Base-by-base conservation (phyloP, 2,797 vertebrate genomes). In the Pseudopleuronectes americanus region DNA sequence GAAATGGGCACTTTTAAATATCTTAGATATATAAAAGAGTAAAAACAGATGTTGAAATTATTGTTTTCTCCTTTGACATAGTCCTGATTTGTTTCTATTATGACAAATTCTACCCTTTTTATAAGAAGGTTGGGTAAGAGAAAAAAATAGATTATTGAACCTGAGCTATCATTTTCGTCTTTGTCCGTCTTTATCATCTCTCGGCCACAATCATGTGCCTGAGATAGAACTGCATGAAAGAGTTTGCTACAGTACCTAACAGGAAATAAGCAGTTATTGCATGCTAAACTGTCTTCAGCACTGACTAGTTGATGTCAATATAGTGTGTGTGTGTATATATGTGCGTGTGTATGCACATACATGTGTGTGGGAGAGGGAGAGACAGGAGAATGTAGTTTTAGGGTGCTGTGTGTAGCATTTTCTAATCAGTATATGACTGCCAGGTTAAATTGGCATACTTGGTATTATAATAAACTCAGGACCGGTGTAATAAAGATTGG, bases 311-410 rank as follows among this genome's bases (percentile, higher is more conserved):
- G 82, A 88, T 88, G 84, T 80, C 81, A 75, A 14, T 51, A 71
- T 33, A 67, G 68, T 77, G 33, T 64, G 53, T 68, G 58, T 49
- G 48, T 52, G 77, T 19, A 17, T 19, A 38, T 23, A 17, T 43
- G 41, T 43, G 41, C 10, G 14, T 16, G 41, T 43, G 41, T 43
- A 17, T 14, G 41, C 16, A 17, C 10, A 55, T 45, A 16, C 4
- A 10, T 22, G 14, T 43, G 41, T 43, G 12, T 33, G 68, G 16
- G 19, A 54, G 75, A 52, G 52, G 24, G 85, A 68, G 38, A 19
- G 72, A 86, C 79, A 64, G 63, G 45, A 64, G 87, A 90, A 84
- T 90, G 86, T 89, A 85, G 71, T 65, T 64, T 75, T 23, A 74
- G 75, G 81, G 79, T 87, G 86, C 75, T 79, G 43, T 58, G 66